Conservation (phyloP, 2,113 vertebrate genomes). For the Platysteira castanea region DNA sequence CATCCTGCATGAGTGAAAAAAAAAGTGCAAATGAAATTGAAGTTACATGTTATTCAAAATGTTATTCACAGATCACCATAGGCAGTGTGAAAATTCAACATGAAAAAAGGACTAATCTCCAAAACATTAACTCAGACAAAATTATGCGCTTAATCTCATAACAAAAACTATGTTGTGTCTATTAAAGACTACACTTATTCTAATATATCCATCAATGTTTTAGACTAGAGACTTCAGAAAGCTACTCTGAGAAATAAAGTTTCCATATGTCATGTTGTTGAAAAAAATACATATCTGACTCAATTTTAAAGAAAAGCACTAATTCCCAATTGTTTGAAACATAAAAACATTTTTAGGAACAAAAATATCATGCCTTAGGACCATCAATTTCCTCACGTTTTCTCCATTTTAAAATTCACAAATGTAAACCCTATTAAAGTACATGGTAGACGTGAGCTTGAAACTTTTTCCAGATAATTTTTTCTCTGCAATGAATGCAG, state of each 20-base stretch:
- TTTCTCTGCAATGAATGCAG: background rate
- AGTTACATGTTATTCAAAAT: background rate
- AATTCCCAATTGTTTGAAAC: background rate
- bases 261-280: background rate
- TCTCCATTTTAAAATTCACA: background rate
- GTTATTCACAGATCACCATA: background rate
- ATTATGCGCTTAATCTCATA: background rate
- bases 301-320: background rate
- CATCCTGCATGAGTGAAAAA: background rate
- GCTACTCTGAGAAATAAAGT: background rate
- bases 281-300: background rate
- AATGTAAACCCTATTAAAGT: background rate
- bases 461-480: background rate
- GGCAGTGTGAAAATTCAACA: background rate
- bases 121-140: background rate
- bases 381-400: background rate
- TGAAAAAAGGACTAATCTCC: background rate
- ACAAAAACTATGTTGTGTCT: background rate
- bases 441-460: background rate
- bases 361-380: background rate
- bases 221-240: background rate
- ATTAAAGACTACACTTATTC: background rate
- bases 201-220: background rate
- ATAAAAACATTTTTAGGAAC: background rate
- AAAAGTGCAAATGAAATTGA: background rate